Conservation (phyloP, 2,113 vertebrate genomes). For the Enhydra lutris region DNA sequence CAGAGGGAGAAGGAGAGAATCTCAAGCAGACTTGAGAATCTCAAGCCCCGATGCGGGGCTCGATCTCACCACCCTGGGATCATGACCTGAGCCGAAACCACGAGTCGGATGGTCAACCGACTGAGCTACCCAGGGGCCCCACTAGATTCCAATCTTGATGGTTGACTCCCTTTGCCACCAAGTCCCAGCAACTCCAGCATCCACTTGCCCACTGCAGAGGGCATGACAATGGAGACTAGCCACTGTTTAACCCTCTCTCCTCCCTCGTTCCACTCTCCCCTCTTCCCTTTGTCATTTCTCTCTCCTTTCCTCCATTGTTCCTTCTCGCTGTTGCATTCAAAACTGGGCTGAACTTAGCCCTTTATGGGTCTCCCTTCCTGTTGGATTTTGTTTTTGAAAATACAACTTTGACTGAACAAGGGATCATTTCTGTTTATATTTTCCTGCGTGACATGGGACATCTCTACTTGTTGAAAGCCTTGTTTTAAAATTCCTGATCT, state of each 20-base stretch:
- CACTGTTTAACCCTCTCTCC: too few relatives aligned
- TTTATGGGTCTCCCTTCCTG: not conserved
- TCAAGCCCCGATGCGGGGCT: not conserved
- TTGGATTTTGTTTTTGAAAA: not conserved
- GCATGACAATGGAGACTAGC: not conserved
- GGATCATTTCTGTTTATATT: not conserved
- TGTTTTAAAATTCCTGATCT: not conserved
- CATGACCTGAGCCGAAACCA: not conserved
- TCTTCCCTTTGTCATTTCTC: not conserved
- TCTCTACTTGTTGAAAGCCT: not conserved
- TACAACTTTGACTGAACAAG: not conserved
- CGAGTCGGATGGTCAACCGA: not conserved
- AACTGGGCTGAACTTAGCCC: not conserved
- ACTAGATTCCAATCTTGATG: not conserved
- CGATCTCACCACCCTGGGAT: not conserved
- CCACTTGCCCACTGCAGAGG: not conserved
- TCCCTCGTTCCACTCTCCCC: not conserved
- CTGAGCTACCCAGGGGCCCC: not conserved
- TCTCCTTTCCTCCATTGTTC: not conserved
- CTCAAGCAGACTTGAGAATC: not conserved
- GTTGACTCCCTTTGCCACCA: not conserved
- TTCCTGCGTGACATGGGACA: not conserved
- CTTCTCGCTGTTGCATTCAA: not conserved
- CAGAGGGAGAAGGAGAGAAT: not conserved
- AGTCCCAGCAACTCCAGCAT: not conserved